A percentile compares a stretch with the other conserved stretches of the same genome.
phyloP scores from a whole-genome alignment of 2,797 vertebrate genomes.

The Micromesistius poutassou region DNA sequence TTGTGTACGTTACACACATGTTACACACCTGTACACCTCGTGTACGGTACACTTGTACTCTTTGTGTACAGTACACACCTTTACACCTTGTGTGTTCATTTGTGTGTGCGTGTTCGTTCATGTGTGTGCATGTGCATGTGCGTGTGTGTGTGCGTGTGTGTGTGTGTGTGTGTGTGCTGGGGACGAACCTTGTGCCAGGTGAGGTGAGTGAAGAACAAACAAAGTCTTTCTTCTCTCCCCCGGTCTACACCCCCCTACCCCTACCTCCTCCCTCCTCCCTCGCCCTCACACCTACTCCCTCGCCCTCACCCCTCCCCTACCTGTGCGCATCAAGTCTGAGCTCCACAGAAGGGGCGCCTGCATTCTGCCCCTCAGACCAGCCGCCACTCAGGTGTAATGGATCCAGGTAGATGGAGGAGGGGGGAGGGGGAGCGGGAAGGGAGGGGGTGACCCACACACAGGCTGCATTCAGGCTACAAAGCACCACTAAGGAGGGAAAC shows the following conservation, averaged over 20 bases:
- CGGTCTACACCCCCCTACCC: conserved; percentile 45
- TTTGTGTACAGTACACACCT: too few relatives aligned
- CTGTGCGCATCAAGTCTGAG: conserved; percentile 22
- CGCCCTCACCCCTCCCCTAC: not conserved
- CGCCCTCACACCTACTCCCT: not conserved
- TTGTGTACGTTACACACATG: too few relatives aligned
- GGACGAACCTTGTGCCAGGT: conserved; percentile 43
- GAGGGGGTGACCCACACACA: conserved; percentile 55
- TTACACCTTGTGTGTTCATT: not conserved
- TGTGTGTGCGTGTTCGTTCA: not conserved
- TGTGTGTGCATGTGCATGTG: not conserved
- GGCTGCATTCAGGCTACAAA: conserved; percentile 69
- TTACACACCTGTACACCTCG: too few relatives aligned
- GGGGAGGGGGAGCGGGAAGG: not conserved
- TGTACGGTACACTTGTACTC: too few relatives aligned
- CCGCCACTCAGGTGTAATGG: conserved; percentile 75
- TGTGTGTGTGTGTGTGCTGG: conserved; percentile 8
- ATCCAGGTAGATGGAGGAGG: conserved; percentile 70
- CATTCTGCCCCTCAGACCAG: conserved; percentile 52
- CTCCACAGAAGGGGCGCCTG: conserved; percentile 67
- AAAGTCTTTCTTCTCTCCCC: conserved; percentile 60
- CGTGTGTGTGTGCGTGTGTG: not conserved
- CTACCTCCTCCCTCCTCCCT: conserved; percentile 18
- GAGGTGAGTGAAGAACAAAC: conserved; percentile 52
- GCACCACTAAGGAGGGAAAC: conserved; percentile 50